Evolutionary conservation across 2,888 invertebrate genomes (phyloP).

Genomic region (Cynaeus angustus): DNA sequence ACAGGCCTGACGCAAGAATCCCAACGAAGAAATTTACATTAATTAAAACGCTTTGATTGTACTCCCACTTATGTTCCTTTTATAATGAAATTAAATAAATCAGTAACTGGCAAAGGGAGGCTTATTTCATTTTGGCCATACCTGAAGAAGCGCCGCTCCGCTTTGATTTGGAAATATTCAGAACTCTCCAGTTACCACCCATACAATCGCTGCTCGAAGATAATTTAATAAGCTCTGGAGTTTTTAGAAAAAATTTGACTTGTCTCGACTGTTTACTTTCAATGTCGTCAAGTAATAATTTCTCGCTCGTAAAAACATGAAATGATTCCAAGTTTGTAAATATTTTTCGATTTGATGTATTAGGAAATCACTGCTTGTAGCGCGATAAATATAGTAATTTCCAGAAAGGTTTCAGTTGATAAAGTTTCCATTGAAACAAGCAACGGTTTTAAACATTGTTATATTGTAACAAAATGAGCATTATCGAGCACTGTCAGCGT

Average conservation of each 20-base stretch:
- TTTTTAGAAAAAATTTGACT: not conserved
- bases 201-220: not conserved
- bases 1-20: slow-evolving; percentile 2
- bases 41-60: slow-evolving; percentile 13
- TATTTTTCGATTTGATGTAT: not conserved
- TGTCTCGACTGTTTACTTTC: too few species aligned
- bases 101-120: slow-evolving; percentile 8
- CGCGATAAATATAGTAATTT: not conserved
- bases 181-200: slow-evolving; percentile 1
- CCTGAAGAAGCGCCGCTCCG: slow-evolving; percentile 6
- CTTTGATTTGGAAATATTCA: slow-evolving; percentile 8
- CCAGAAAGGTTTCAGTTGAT: slow-evolving; percentile 3
- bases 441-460: slow-evolving; percentile 15
- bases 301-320: not conserved
- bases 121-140: slow-evolving; percentile 22
- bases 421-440: slow-evolving; percentile 12
- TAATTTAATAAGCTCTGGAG: not conserved
- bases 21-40: slow-evolving; percentile 13
- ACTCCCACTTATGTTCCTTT: slow-evolving; percentile 1
- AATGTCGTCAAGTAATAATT: too few species aligned
- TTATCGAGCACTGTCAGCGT: slow-evolving; percentile 24
- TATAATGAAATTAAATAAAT: slow-evolving; percentile 25
- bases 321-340: slow-evolving; percentile 1
- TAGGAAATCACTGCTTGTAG: not conserved
- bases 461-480: slow-evolving; percentile 24